Evolutionary conservation across 2,888 invertebrate species (phyloP).

Genomic region (Tachina grossa): DNA sequence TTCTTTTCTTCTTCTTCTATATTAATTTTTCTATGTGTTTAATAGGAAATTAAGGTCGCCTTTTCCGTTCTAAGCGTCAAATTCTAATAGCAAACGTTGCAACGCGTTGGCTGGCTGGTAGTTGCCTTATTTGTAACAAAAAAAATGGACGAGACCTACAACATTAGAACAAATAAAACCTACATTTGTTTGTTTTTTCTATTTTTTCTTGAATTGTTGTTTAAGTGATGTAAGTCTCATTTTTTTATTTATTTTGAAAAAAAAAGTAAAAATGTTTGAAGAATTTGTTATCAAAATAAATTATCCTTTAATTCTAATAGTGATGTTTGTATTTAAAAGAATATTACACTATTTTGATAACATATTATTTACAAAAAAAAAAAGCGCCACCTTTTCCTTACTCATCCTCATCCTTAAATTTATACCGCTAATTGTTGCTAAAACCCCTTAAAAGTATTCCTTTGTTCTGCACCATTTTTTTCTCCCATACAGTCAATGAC

Average conservation of each 20-base stretch:
- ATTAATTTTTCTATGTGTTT: background rate
- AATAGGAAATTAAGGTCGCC: slow-evolving; percentile 64
- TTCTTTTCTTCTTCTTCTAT: slow-evolving; percentile 6
- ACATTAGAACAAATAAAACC: background rate
- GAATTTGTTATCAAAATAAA: no score
- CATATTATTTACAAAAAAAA: no score
- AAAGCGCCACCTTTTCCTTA: background rate
- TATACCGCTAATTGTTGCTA: slow-evolving; percentile 19
- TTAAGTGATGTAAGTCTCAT: background rate
- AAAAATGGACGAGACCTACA: slow-evolving; percentile 1
- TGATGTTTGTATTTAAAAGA: no score
- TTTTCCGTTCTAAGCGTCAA: slow-evolving; percentile 61
- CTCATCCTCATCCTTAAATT: background rate
- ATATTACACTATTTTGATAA: no score
- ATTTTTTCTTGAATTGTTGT: background rate
- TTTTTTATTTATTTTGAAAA: no score
- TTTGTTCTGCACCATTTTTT: slow-evolving; percentile 11
- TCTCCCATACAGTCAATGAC: background rate
- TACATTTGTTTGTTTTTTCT: slow-evolving; percentile 3
- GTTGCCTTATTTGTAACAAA: slow-evolving; percentile 9
- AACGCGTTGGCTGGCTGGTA: background rate
- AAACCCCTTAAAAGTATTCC: background rate
- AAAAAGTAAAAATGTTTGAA: no score
- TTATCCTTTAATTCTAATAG: no score
- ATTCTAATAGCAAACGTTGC: slow-evolving; percentile 34